Conservation (phyloP, 2,113 vertebrate species). For the Forbesichthys agassizii region DNA sequence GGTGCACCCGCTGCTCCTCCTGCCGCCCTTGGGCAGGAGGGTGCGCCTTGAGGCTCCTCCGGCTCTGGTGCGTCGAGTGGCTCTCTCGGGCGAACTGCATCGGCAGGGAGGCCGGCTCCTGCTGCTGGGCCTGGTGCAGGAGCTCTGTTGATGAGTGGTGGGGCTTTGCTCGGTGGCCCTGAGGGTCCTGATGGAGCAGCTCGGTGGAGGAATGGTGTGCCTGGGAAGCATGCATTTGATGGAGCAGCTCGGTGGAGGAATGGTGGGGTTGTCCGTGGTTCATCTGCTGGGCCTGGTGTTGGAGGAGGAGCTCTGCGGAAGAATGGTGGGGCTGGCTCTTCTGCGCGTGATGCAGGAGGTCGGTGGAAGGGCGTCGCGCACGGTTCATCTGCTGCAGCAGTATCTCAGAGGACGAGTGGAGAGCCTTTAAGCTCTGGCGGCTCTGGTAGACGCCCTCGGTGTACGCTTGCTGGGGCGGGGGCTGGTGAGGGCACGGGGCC, state of each 20-base stretch:
- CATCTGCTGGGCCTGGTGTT: slow-evolving; percentile 67
- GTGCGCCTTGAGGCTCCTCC: slow-evolving; percentile 63
- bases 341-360: slow-evolving; percentile 62
- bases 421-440: slow-evolving; percentile 52
- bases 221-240: slow-evolving; percentile 57
- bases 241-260: slow-evolving; percentile 64
- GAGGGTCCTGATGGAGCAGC: slow-evolving; percentile 62
- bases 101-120: slow-evolving; percentile 57
- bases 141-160: slow-evolving; percentile 71
- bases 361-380: slow-evolving; percentile 32
- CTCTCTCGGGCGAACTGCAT: slow-evolving; percentile 58
- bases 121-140: slow-evolving; percentile 65
- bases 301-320: slow-evolving; percentile 67
- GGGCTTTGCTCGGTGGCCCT: slow-evolving; percentile 57
- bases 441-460: slow-evolving; percentile 68
- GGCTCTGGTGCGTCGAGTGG: slow-evolving; percentile 61
- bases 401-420: slow-evolving; percentile 59
- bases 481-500: slow-evolving; percentile 64
- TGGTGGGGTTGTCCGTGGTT: slow-evolving; percentile 57
- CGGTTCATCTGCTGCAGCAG: slow-evolving; percentile 62
- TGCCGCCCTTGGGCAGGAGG: slow-evolving; percentile 58
- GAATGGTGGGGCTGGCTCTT: slow-evolving; percentile 69
- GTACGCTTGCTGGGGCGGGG: slow-evolving; percentile 46
- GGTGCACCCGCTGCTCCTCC: slow-evolving; percentile 65
- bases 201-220: slow-evolving; percentile 64